Percentiles rank a stretch among this genome's conserved stretches.
These are phyloP conservation scores for Dendrocopos noguchii DNA, from an alignment of 2,113 vertebrate genomes.

Conservation along the genomic window DNA sequence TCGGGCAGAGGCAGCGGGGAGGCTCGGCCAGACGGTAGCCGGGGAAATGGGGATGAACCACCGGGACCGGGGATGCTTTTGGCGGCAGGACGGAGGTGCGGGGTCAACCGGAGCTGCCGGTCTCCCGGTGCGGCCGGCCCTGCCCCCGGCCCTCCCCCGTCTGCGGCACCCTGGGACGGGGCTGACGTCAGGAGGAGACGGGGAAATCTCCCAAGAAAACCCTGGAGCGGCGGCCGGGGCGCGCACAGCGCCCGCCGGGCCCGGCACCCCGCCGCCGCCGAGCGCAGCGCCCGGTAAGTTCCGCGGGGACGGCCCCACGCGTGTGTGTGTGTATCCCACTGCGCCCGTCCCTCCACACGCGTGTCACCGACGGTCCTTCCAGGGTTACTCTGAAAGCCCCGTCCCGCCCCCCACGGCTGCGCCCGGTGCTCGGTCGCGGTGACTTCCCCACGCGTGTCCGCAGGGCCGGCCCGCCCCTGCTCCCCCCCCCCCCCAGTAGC, in stretches of 20 bases:
- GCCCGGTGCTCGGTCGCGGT: not conserved
- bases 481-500: not conserved
- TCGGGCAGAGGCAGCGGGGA: not conserved
- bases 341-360: not conserved
- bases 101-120: not conserved
- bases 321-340: not conserved
- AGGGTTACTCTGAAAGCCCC: not conserved
- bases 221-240: conserved; percentile 58
- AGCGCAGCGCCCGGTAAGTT: conserved; percentile 7
- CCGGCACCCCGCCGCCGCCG: conserved; percentile 7
- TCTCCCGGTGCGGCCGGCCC: conserved; percentile 41
- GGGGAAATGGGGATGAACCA: not conserved
- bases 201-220: conserved; percentile 76
- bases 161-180: conserved; percentile 42
- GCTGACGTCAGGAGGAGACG: conserved; percentile 83
- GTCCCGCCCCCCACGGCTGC: not conserved
- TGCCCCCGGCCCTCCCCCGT: conserved; percentile 62
- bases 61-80: not conserved
- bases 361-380: not conserved
- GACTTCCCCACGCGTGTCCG: not conserved
- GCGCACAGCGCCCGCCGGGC: conserved; percentile 57
- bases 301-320: not conserved
- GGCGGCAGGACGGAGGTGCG: not conserved
- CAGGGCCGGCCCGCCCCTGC: not conserved
- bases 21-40: not conserved